Base-by-base conservation (phyloP, 1,140 invertebrate species). In the Helicoverpa armigera region DNA sequence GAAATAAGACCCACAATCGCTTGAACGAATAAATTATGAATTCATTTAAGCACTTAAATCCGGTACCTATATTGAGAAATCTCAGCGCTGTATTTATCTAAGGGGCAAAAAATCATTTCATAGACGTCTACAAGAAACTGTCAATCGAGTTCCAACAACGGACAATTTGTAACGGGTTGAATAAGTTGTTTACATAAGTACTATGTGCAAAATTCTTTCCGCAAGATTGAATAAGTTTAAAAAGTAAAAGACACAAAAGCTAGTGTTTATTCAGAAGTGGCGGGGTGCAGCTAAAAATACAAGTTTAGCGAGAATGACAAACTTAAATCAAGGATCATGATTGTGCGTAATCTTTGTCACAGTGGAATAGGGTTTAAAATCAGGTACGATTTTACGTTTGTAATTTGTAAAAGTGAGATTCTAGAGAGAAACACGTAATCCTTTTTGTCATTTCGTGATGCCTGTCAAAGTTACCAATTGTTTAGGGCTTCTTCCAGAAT, bases 401-500 rank as follows among this genome's bases (percentile, higher is more conserved):
- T 12, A 51, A 23, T 29, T 23, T 53, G 73, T 53, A 76, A 80
- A 80, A 31, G 56, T 79, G 82, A 83, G 48, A 48, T 85, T 87
- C 83, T 80, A 74, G 69, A 56, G 51, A 69, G 74, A 56, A 56
- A 84, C 65, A 82, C 84, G 85, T 91, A 93, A 94, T 94, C 93
- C 93, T 92, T 94, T 91, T 90, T 90, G 91, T 90, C 83, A 88
- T 82, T 86, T 90, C 82, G 86, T 90, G 88, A 91, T 84, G 89
- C 82, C 86, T 94, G 93, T 94, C 92, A 94, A 93, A 89, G 88
- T 92, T 90, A 83, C 88, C 88, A 93, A 94, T 93, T 94, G 92
- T 94, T 92, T 91, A 89, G 83, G 87, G 84, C 85, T 88, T 85
- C 87, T 92, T 90, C 86, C 77, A 80, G 87, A 89, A 92, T 90